Evolutionary conservation across 2,113 vertebrate genomes (phyloP), one percentile per base, ranked within the genome.

Genomic region (Ursus arctos): DNA sequence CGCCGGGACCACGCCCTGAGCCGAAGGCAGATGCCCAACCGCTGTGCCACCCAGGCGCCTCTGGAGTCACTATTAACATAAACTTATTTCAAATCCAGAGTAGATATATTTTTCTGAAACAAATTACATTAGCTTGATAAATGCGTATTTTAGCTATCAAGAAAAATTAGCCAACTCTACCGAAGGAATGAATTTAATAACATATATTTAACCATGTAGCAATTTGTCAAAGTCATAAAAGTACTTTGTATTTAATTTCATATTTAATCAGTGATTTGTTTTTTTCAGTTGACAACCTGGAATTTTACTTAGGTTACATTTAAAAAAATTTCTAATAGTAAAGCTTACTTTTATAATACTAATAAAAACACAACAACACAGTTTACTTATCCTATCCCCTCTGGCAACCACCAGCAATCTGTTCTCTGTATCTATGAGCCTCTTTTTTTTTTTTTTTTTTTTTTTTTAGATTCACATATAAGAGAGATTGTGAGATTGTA

Each of bases 21-120:
- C 36, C 36, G 36, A 36, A 36, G 36, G 36, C 36, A 36, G 36
- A 36, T 2, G 36, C 36, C 36, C 36, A 36, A 36, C 36, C 36
- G 36, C 36, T 36, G 36, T 36, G 36, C 36, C 36, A 36, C 36
- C 36, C 36, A 36, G 36, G 36, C 36, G 36, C 36, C 36, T 2
- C 36, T 57, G 31, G 24, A 77, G 13, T 51, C 90, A 86, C 59
- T 96, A 14, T 81, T 81, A 89, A 63, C 43, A 71, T 24, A 71
- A 85, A 67, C 21, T 61, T 88, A 24, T 80, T 94, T 33, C 59
- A 93, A 94, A 81, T 49, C 21, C 57, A 85, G 36, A 91, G 40
- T n/a, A 57, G 11, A 47, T 65, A 59, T 69, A 88, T 51, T 91
- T 96, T 95, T 40, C 51, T 90, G 33, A 81, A 96, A 79, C 40